Conservation (phyloP, 2,797 vertebrate species). For the Mastacembelus armatus region DNA sequence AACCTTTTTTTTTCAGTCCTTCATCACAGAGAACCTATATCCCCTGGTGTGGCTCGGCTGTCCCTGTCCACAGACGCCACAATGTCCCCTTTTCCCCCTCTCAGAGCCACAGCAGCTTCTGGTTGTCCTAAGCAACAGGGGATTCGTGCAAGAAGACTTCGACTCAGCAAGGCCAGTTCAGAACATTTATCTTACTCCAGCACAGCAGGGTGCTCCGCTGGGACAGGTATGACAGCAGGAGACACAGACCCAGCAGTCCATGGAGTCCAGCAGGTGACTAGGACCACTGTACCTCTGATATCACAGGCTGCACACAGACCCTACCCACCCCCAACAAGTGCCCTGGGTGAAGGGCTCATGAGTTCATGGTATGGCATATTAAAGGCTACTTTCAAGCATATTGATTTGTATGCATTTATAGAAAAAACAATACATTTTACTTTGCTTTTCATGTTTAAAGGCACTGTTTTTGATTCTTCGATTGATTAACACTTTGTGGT, state of each 20-base stretch:
- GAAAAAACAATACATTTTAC: neutral
- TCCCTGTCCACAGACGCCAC: slow-evolving; percentile 73
- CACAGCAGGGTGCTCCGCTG: slow-evolving; percentile 28
- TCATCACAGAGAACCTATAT: slow-evolving; percentile 34
- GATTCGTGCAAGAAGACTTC: slow-evolving; percentile 67
- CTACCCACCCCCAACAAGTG: slow-evolving; percentile 54
- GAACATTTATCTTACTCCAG: slow-evolving; percentile 37
- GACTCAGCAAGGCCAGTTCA: slow-evolving; percentile 48
- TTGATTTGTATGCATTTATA: neutral
- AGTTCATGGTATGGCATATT: slow-evolving; percentile 50
- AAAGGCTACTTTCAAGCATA: neutral
- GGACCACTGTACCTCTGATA: slow-evolving; percentile 10
- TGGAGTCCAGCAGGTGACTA: slow-evolving; percentile 32
- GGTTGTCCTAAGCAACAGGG: slow-evolving; percentile 49
- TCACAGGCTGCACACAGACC: slow-evolving; percentile 24
- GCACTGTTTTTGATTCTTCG: too few species aligned
- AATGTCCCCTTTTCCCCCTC: slow-evolving; percentile 78
- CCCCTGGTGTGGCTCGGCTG: slow-evolving; percentile 46
- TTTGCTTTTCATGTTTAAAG: neutral
- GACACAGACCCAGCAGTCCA: slow-evolving; percentile 16
- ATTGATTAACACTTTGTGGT: too few species aligned
- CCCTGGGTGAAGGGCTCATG: slow-evolving; percentile 20
- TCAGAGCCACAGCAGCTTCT: slow-evolving; percentile 32
- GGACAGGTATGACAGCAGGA: slow-evolving; percentile 20
- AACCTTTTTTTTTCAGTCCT: slow-evolving; percentile 50